A percentile compares a stretch with the other conserved stretches of the same genome.
These are phyloP conservation scores for Fratercula arctica DNA, from an alignment of 2,797 vertebrate genomes.

Conservation along the genomic window DNA sequence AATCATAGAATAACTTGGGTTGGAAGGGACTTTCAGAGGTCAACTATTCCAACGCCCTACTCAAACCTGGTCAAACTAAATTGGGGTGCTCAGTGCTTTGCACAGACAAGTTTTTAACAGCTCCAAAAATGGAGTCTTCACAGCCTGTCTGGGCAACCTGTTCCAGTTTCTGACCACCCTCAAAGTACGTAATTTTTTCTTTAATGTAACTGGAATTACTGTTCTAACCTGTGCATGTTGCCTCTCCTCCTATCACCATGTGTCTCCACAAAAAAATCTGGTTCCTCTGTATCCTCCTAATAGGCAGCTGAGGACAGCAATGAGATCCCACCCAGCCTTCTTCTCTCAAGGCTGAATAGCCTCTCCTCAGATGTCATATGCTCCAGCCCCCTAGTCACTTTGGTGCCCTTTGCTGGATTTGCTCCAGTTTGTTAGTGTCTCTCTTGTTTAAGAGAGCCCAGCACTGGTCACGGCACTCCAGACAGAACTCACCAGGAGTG, in stretches of 20 bases:
- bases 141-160: neutral
- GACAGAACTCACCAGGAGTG: fast-evolving
- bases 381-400: neutral
- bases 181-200: neutral
- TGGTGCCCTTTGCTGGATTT: neutral
- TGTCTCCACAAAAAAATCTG: neutral
- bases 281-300: neutral
- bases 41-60: neutral
- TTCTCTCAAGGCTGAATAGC: neutral
- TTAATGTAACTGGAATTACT: neutral
- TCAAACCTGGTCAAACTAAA: neutral
- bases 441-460: neutral
- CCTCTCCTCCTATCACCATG: fast-evolving
- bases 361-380: neutral
- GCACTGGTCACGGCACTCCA: neutral
- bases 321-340: fast-evolving
- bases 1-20: neutral
- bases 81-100: neutral
- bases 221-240: neutral
- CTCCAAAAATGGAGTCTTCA: neutral
- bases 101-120: neutral
- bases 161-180: neutral
- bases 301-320: neutral
- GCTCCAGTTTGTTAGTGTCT: neutral
- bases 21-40: neutral